A percentile compares a stretch with the other conserved stretches of the same genome.
Evolutionary conservation across 53 echinoderm and acorn worm species (phyloP).

Genomic region (Antedon mediterranea): DNA sequence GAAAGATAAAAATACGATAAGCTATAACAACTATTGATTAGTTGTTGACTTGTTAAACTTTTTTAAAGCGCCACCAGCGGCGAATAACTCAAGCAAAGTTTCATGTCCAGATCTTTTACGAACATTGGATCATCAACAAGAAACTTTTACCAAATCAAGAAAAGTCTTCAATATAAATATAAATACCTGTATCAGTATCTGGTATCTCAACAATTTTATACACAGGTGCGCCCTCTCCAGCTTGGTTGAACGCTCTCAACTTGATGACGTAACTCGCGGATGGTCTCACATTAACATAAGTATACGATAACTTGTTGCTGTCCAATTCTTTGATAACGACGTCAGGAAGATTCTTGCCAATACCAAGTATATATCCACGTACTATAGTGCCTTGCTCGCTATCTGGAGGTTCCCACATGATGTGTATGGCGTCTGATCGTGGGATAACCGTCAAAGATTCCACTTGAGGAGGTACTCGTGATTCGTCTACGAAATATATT

Average conservation of each 20-base stretch:
- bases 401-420: neutral
- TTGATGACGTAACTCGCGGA: neutral
- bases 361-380: neutral
- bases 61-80: no score
- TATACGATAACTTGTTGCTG: neutral
- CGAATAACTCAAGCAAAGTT: no score
- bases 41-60: no score
- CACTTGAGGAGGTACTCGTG: neutral
- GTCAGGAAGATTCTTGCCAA: neutral
- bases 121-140: no score
- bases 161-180: no score
- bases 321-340: neutral
- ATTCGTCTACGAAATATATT: neutral
- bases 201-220: neutral
- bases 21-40: no score
- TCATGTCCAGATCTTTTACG: no score
- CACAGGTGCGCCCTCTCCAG: neutral
- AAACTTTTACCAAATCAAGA: no score
- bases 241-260: neutral
- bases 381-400: neutral
- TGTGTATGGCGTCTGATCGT: neutral
- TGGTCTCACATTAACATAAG: neutral
- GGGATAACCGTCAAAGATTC: neutral
- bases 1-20: no score
- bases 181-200: neutral